Evolutionary conservation across 2,113 vertebrate species (phyloP).

Genomic region (Turdus rufiventris): DNA sequence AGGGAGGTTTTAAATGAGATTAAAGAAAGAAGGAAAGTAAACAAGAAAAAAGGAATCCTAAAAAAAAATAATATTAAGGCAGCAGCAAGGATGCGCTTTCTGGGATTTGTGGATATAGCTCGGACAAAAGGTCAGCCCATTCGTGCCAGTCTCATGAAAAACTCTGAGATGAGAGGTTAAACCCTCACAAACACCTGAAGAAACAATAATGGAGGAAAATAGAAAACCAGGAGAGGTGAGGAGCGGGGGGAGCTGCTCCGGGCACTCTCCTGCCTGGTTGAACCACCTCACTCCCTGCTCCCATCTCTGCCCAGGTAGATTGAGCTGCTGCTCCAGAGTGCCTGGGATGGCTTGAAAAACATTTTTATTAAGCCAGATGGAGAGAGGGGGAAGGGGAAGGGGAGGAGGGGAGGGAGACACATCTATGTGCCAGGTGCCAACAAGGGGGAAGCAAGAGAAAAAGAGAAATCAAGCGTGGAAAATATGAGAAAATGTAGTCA

Average conservation of each 20-base stretch:
- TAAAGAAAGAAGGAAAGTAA: neutral
- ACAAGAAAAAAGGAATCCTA: neutral
- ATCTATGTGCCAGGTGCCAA: constrained; percentile 59
- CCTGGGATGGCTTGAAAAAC: constrained; percentile 8
- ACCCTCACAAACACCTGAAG: neutral
- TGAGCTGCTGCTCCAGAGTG: neutral
- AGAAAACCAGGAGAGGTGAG: neutral
- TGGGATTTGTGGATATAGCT: neutral
- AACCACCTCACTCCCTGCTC: accelerated
- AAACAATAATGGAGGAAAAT: neutral
- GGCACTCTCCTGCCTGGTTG: neutral
- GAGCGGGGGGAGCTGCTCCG: neutral
- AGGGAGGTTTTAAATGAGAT: neutral
- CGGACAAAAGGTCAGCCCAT: neutral
- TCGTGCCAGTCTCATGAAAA: neutral
- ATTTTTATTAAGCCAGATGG: constrained; percentile 66
- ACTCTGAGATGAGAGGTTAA: neutral
- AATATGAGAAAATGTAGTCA: constrained; percentile 70
- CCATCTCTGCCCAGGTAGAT: neutral
- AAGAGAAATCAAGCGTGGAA: constrained; percentile 73
- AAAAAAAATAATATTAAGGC: neutral
- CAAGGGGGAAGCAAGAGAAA: constrained; percentile 61
- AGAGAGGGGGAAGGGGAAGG: constrained; percentile 18
- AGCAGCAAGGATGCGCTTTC: neutral
- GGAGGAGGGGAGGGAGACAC: neutral